phyloP scores from a whole-genome alignment of 2,113 vertebrate genomes.

The Salvelinus sp. region DNA sequence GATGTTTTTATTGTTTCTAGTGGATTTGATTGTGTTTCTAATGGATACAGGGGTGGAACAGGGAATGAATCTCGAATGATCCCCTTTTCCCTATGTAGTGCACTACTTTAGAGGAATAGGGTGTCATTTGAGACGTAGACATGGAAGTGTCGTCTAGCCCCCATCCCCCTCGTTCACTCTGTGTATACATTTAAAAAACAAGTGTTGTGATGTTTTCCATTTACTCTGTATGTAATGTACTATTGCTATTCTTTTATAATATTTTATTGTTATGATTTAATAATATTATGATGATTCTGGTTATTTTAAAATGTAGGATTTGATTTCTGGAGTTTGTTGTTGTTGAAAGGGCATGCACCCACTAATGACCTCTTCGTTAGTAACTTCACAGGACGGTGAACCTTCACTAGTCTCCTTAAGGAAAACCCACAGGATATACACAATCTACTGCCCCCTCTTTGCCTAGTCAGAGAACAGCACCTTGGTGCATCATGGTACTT shows the following conservation, averaged over 20 bases:
- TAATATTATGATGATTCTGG: slow-evolving; percentile 66
- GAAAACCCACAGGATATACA: background rate
- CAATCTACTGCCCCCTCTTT: slow-evolving; percentile 53
- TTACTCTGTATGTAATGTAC: slow-evolving; percentile 77
- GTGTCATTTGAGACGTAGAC: no score
- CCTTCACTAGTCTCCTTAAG: background rate
- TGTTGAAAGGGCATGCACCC: slow-evolving; percentile 57
- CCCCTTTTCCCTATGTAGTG: slow-evolving; percentile 24
- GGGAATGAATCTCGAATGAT: background rate
- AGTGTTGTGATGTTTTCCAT: slow-evolving; percentile 60
- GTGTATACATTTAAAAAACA: slow-evolving; percentile 70
- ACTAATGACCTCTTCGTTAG: background rate
- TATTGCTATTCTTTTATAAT: slow-evolving; percentile 74
- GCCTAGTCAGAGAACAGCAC: slow-evolving; percentile 10
- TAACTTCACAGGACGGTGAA: background rate
- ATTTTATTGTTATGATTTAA: slow-evolving; percentile 70
- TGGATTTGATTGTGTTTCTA: slow-evolving; percentile 23
- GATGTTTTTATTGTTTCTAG: slow-evolving; percentile 1
- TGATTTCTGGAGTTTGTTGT: slow-evolving; percentile 44
- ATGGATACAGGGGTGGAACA: slow-evolving; percentile 36
- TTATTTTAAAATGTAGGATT: slow-evolving; percentile 61
- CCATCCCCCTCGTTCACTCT: slow-evolving; percentile 2
- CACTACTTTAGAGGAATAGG: no score
- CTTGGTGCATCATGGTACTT: slow-evolving; percentile 50
- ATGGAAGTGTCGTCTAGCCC: background rate